These are phyloP conservation scores for Bombyx huttoni DNA, from an alignment of 2,888 invertebrate species.

Conservation along the genomic window DNA sequence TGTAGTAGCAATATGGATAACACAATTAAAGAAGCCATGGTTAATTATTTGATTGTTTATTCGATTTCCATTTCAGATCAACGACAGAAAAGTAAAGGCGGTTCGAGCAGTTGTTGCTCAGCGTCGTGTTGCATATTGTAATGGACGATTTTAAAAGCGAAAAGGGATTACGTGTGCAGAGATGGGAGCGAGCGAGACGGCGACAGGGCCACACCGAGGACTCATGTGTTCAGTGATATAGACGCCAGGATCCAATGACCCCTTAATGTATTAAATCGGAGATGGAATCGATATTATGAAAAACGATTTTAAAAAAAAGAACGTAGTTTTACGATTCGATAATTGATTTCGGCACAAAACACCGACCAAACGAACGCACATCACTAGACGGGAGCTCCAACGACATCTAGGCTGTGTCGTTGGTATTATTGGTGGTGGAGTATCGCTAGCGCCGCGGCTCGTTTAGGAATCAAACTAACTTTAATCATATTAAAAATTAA, in stretches of 20 bases:
- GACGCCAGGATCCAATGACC: constrained; percentile 34
- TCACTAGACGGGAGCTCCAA: not conserved
- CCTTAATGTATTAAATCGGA: constrained; percentile 14
- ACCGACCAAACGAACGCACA: not conserved
- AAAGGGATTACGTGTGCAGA: constrained; percentile 26
- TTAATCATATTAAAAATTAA: constrained; percentile 27
- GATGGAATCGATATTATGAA: too few relatives aligned
- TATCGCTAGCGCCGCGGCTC: constrained; percentile 41
- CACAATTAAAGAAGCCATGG: too few relatives aligned
- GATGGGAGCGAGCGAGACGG: constrained; percentile 32
- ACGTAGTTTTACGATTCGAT: not conserved
- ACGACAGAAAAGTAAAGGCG: constrained; percentile 95
- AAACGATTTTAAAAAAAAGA: too few relatives aligned
- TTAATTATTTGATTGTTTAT: constrained; percentile 10
- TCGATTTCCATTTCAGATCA: constrained; percentile 81
- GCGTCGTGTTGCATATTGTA: constrained; percentile 95
- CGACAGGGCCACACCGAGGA: constrained; percentile 36
- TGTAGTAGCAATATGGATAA: too few relatives aligned
- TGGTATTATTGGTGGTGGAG: not conserved
- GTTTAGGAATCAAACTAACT: constrained; percentile 43
- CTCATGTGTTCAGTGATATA: constrained; percentile 58
- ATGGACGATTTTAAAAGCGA: constrained; percentile 41
- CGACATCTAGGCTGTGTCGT: not conserved
- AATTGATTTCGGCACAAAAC: not conserved
- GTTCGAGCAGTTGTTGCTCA: constrained; percentile 95